Evolutionary conservation across 2,113 vertebrate genomes (phyloP).

Genomic region (Crotalus tigris): DNA sequence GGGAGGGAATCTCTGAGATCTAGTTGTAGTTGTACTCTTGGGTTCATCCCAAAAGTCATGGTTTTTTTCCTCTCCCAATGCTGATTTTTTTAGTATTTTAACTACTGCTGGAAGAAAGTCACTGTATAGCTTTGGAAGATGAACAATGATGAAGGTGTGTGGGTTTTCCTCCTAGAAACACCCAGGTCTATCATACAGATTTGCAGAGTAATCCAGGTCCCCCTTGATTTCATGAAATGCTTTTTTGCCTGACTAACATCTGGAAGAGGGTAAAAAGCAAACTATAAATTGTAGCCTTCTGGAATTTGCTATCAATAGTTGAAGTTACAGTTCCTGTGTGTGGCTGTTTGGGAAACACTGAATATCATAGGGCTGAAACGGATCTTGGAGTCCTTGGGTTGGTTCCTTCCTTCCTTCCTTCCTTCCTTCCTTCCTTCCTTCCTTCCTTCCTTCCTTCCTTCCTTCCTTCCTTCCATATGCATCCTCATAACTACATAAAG

Average conservation of each 20-base stretch:
- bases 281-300: not conserved
- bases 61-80: not conserved
- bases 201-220: not conserved
- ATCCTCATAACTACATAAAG: conserved; percentile 20
- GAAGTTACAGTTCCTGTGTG: not conserved
- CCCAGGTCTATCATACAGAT: not conserved
- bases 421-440: not conserved
- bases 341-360: not conserved
- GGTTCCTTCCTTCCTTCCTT: no score
- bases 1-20: not conserved
- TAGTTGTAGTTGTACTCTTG: not conserved
- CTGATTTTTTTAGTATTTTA: not conserved
- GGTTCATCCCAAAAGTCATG: not conserved
- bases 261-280: not conserved
- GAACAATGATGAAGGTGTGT: not conserved
- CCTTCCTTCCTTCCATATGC: not conserved
- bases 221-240: not conserved
- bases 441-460: not conserved
- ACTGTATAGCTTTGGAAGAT: not conserved
- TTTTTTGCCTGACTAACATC: not conserved
- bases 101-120: not conserved
- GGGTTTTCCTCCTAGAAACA: not conserved
- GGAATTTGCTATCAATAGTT: not conserved
- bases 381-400: not conserved
- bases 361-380: not conserved